These are phyloP conservation scores for Brachionichthys hirsutus DNA, from an alignment of 2,113 vertebrate species.

Conservation along the genomic window DNA sequence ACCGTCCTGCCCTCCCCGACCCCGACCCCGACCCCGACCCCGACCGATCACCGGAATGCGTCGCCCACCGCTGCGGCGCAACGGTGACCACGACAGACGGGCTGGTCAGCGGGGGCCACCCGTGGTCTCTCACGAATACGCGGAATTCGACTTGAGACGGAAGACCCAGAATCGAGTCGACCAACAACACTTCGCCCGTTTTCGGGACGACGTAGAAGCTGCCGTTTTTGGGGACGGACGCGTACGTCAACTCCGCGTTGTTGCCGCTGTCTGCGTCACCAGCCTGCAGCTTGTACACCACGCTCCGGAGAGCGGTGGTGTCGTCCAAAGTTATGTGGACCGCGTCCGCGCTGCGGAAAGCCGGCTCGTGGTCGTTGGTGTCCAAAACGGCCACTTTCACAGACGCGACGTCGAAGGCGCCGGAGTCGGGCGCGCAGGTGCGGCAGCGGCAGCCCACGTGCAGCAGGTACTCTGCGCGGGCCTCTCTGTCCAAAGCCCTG, in stretches of 20 bases:
- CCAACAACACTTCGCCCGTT: slow-evolving; percentile 84
- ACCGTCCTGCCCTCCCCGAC: slow-evolving; percentile 48
- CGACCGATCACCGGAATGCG: slow-evolving; percentile 7
- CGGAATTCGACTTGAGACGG: slow-evolving; percentile 73
- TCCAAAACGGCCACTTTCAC: slow-evolving; percentile 85
- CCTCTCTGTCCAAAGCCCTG: slow-evolving; percentile 81
- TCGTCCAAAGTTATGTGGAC: slow-evolving; percentile 80
- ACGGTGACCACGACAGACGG: slow-evolving; percentile 75
- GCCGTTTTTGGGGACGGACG: slow-evolving; percentile 76
- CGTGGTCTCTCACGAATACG: slow-evolving; percentile 83
- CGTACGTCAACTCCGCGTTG: slow-evolving; percentile 84
- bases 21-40: too few relatives aligned
- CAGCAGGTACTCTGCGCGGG: slow-evolving; percentile 77
- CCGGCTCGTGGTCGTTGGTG: slow-evolving; percentile 84
- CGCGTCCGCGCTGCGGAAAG: slow-evolving; percentile 67
- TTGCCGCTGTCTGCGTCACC: slow-evolving; percentile 82
- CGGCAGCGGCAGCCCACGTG: slow-evolving; percentile 79
- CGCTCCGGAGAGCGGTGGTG: slow-evolving; percentile 80
- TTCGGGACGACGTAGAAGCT: slow-evolving; percentile 87
- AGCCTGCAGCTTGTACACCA: slow-evolving; percentile 78
- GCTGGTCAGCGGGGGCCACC: slow-evolving; percentile 81
- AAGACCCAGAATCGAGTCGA: slow-evolving; percentile 83
- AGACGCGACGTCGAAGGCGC: slow-evolving; percentile 71
- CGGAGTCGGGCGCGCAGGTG: slow-evolving; percentile 61
- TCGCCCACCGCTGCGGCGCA: slow-evolving; percentile 72